These are phyloP conservation scores for Steatocranus sp. DNA, from an alignment of 2,797 vertebrate genomes.

Conservation along the genomic window DNA sequence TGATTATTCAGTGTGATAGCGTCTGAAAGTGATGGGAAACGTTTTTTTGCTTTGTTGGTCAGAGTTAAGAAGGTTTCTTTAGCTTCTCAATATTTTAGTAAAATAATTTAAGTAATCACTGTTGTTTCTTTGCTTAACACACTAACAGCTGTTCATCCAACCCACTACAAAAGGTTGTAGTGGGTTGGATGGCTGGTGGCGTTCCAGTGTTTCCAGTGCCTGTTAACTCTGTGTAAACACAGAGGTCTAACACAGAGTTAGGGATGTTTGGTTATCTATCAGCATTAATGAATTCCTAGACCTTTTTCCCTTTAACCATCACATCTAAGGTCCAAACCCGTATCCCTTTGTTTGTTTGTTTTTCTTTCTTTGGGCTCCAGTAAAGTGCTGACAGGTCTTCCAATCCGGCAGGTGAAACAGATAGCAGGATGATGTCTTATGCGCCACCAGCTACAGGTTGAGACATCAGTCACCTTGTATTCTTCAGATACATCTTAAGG, in stretches of 20 bases:
- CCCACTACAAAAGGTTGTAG: not conserved
- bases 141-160: not conserved
- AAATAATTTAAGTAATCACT: not conserved
- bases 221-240: not conserved
- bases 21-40: not conserved
- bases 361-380: not conserved
- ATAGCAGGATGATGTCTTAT: not conserved
- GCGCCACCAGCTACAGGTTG: not conserved
- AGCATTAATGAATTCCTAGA: not conserved
- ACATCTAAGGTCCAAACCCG: not conserved
- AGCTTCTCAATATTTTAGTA: not conserved
- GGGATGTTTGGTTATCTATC: not conserved
- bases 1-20: not conserved
- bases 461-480: not conserved
- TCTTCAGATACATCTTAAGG: not conserved
- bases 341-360: not conserved
- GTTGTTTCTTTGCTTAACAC: not conserved
- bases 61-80: not conserved
- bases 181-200: rapidly evolving
- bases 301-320: not conserved
- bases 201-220: not conserved
- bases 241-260: not conserved
- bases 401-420: not conserved
- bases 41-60: not conserved
- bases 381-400: not conserved